Evolutionary conservation across 2,113 vertebrate species (phyloP), one percentile per base, ranked within the genome.

Genomic region (Tenrec ecaudatus): DNA sequence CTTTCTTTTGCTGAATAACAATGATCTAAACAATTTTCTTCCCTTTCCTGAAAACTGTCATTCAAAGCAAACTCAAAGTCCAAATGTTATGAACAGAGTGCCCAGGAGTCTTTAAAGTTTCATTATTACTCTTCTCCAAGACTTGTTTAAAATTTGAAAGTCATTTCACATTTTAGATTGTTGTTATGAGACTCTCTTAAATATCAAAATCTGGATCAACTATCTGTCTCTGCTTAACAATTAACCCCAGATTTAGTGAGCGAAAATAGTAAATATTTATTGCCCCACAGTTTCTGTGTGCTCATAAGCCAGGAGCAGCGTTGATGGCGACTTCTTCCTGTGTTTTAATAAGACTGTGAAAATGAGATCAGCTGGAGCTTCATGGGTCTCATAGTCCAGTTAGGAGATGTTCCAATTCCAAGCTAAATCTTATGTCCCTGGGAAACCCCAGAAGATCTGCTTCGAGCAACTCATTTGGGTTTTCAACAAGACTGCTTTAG

Each of bases 231-330:
- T 90, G 47, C 20, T 38, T 90, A 40, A 57, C 64, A 83, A 60
- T 43, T 53, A 36, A 87, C 33, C 23, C 38, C 8, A 73, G 53
- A 40, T 33, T 20, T 40, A 40, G 53, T 73, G n/a, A 27, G 17
- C 82, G 69, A 77, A 86, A 82, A 87, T 29, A 82, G 33, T 31
- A 40, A 62, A 78, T 15, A 25, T 85, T 80, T 78, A 40, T 85
- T 57, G 43, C 68, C 20, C 76, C 16, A 20, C 31, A 38, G 10
- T 47, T 76, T 90, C 15, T 86, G 43, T 77, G 15, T 3, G 11
- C 25, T 92, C 20, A n/a, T 36, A 57, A 33, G 31, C 6, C 64
- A 88, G n/a, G 20, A 38, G 40, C 38, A 71, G 29, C 60, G 73
- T 57, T 43, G 14, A 19, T 78, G 12, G 11, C 1, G 58, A 29